Base-by-base conservation (phyloP, 2,888 invertebrate genomes). In the Yponomeuta evonymella region DNA sequence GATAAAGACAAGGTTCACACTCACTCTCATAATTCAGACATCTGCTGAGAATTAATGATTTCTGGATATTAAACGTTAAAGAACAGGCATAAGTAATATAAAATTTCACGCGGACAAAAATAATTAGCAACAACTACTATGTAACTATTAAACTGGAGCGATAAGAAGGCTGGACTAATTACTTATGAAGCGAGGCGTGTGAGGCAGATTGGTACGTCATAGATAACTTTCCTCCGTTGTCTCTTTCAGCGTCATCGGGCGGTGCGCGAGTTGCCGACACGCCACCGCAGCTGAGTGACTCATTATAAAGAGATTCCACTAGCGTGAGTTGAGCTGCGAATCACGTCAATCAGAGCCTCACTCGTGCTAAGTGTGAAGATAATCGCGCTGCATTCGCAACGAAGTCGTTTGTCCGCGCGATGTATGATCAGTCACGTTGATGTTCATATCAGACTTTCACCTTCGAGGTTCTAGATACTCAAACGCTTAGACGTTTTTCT, bases 171-270 rank as follows among this genome's bases (percentile, higher is more conserved):
- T 51, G 51, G 15, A 68, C 48, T 68, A 51, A 51, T 68, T 58
- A 65, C 12, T 48, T 43, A 43, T 43, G 5, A 12, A 62, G 30
- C 23, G 29, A 48, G 23, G 65, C 70, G 65, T 65, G 69, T 70
- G 70, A 23, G 69, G 48, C n/a, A 33, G 30, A 23, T 36, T 29
- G 33, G 48, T 75, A 79, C 79, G 78, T 82, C 78, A 80, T 77
- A 51, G 29, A 65, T 70, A 77, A 81, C 79, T 83, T 84, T 83
- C 80, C 76, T 81, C 75, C 75, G 81, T 80, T 79, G 79, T 81
- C 79, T 82, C 79, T 81, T 78, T 79, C 78, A 74, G 78, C 80
- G 79, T 80, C 82, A 81, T 79, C 79, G 77, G 78, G 75, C 76
- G 69, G 71, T 78, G 79, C 76, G 79, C 43, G 81, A 84, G 81